These are phyloP conservation scores for Drosophila sordidula DNA, from an alignment of 2,888 invertebrate species.

Conservation along the genomic window DNA sequence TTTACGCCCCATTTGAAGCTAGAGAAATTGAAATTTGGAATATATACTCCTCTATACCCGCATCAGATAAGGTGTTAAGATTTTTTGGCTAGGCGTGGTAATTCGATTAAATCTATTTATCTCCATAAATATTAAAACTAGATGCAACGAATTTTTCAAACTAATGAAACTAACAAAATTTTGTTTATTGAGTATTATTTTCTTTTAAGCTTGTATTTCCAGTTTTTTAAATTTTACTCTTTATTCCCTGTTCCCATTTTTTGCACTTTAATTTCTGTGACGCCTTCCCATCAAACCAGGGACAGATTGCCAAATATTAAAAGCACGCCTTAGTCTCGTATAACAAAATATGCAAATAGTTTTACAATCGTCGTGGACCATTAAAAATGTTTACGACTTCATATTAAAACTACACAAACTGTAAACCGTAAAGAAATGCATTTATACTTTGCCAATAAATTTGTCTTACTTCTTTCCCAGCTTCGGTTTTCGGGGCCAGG, in stretches of 20 bases:
- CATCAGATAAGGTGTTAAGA: no score
- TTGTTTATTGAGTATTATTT: no score
- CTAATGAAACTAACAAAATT: no score
- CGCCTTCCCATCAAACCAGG: constrained; percentile 6
- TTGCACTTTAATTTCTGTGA: neutral
- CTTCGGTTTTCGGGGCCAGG: constrained; percentile 26
- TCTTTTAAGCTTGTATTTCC: no score
- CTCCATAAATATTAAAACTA: no score
- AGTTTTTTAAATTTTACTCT: no score
- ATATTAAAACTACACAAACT: constrained; percentile 65
- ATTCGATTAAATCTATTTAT: no score
- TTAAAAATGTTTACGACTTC: constrained; percentile 74
- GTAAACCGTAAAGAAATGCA: constrained; percentile 53
- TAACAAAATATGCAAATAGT: constrained; percentile 69
- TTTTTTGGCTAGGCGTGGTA: no score
- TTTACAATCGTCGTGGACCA: constrained; percentile 57
- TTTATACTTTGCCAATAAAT: constrained; percentile 75
- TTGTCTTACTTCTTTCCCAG: constrained; percentile 53
- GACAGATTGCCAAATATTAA: constrained; percentile 32
- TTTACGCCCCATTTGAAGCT: no score
- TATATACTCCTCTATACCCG: no score
- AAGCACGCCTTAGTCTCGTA: constrained; percentile 5
- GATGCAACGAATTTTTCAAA: no score
- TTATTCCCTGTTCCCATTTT: neutral
- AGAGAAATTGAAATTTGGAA: no score